Conservation (phyloP, 2,797 vertebrate genomes). For the Podarcis lilfordi region DNA sequence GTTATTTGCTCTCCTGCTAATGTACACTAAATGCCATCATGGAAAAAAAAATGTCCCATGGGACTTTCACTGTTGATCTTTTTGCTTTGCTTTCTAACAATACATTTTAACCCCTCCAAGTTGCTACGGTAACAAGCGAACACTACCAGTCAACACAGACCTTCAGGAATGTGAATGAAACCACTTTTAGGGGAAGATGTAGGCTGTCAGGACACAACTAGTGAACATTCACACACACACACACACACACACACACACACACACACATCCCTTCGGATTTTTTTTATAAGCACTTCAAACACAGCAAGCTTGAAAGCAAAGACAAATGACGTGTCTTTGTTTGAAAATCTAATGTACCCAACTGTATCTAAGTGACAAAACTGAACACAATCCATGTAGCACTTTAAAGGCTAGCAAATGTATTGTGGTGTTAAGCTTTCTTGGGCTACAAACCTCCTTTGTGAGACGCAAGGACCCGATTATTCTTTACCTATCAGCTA, state of each 20-base stretch:
- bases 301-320: not conserved
- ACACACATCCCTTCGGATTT: not conserved
- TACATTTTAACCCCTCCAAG: slow-evolving; percentile 13
- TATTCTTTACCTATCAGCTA: too few relatives aligned
- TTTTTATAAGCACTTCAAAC: not conserved
- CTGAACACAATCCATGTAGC: not conserved
- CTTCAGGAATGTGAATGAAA: not conserved
- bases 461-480: not conserved
- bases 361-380: not conserved
- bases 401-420: not conserved
- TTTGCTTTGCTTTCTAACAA: not conserved
- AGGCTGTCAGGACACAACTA: not conserved
- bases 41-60: slow-evolving; percentile 34
- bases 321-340: not conserved
- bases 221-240: not conserved
- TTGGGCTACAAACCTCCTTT: not conserved
- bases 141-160: not conserved
- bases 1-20: slow-evolving; percentile 27
- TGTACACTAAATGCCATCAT: slow-evolving; percentile 10
- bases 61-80: slow-evolving; percentile 37
- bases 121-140: slow-evolving; percentile 37
- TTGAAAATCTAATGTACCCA: not conserved
- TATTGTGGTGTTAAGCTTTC: not conserved
- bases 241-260: not conserved
- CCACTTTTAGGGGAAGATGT: not conserved